Percentiles rank a stretch among this genome's conserved stretches.
phyloP scores from a whole-genome alignment of 2,888 invertebrate species.

The Lochmaea capreae region DNA sequence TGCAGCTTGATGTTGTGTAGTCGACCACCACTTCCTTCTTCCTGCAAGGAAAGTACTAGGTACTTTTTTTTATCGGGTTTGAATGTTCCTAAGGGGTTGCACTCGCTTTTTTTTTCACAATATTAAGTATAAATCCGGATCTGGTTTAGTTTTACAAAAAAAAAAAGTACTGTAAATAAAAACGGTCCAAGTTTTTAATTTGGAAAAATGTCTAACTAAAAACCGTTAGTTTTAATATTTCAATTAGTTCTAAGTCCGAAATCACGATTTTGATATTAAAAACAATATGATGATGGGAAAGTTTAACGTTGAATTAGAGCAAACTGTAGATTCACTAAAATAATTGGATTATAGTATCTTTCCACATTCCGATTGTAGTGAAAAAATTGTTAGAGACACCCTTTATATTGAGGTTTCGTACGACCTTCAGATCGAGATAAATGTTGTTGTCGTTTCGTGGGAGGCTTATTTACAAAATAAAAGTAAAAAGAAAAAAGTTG shows the following conservation, averaged over 20 bases:
- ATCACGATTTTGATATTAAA: constrained; percentile 38
- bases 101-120: neutral
- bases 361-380: too few species aligned
- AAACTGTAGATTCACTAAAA: constrained; percentile 4
- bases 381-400: neutral
- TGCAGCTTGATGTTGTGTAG: constrained; percentile 45
- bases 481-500: neutral
- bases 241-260: constrained; percentile 35
- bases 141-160: neutral
- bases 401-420: neutral
- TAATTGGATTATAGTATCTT: neutral
- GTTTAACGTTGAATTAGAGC: constrained; percentile 22
- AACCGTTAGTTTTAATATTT: constrained; percentile 37
- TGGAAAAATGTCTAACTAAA: constrained; percentile 30
- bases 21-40: constrained; percentile 51
- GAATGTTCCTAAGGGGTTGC: neutral
- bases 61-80: constrained; percentile 7
- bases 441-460: constrained; percentile 4
- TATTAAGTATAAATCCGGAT: neutral
- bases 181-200: constrained; percentile 8
- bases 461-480: constrained; percentile 1
- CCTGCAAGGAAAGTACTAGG: constrained; percentile 6
- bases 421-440: constrained; percentile 10
- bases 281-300: constrained; percentile 26
- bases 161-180: neutral